phyloP scores from a whole-genome alignment of 1,140 invertebrate species.

The Cylas formicarius region DNA sequence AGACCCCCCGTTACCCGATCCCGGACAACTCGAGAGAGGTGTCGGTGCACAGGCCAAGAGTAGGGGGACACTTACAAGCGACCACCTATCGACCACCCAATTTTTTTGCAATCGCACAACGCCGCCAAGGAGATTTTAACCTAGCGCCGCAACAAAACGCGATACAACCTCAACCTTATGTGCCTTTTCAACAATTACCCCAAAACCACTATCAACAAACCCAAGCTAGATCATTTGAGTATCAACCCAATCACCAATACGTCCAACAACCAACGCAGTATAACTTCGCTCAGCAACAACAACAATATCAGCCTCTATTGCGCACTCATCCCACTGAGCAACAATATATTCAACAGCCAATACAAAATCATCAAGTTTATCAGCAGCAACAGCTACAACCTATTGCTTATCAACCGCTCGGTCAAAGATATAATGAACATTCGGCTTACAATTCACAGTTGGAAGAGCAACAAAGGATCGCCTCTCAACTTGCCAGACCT shows the following conservation, averaged over 20 bases:
- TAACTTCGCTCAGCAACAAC: conserved; percentile 31
- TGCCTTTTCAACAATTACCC: conserved; percentile 19
- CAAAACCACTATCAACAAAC: conserved; percentile 22
- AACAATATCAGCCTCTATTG: conserved; percentile 30
- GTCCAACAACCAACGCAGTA: conserved; percentile 25
- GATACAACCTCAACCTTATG: conserved; percentile 17
- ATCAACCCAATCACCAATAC: conserved; percentile 17
- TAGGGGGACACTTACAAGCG: conserved; percentile 36
- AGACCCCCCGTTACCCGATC: conserved; percentile 34
- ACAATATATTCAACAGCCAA: conserved; percentile 29
- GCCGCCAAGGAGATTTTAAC: conserved; percentile 13
- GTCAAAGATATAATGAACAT: conserved; percentile 27
- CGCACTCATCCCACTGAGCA: conserved; percentile 31
- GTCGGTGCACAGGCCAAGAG: conserved; percentile 26
- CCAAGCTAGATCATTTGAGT: conserved; percentile 8
- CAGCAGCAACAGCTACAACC: conserved; percentile 16
- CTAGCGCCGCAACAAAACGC: conserved; percentile 13
- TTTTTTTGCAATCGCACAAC: conserved; percentile 9
- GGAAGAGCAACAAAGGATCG: conserved; percentile 20
- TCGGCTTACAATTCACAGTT: conserved; percentile 22
- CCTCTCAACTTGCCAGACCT: conserved; percentile 23
- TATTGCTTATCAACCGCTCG: conserved; percentile 27
- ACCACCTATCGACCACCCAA: conserved; percentile 37
- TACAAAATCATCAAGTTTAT: conserved; percentile 11
- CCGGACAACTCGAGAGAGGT: conserved; percentile 28